Evolutionary conservation across 1,140 invertebrate genomes (phyloP).

Genomic region (Heliconius himera): DNA sequence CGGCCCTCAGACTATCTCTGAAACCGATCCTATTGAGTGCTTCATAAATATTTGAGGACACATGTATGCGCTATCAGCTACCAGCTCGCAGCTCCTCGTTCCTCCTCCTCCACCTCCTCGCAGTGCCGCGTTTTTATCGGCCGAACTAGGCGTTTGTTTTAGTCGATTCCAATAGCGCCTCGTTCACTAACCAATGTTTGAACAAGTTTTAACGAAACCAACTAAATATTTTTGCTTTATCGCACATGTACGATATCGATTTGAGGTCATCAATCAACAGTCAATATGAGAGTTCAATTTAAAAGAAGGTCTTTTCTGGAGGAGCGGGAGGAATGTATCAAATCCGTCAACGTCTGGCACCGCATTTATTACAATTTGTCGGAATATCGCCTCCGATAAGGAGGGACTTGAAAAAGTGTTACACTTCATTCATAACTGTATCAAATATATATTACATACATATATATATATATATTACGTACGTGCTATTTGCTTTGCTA

Average conservation of each 20-base stretch:
- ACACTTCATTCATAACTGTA: constrained; percentile 11
- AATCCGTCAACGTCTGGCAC: constrained; percentile 34
- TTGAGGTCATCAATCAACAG: constrained; percentile 33
- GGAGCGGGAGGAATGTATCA: constrained; percentile 30
- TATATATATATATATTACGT: background rate
- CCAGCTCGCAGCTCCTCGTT: constrained; percentile 23
- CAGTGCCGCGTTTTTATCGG: background rate
- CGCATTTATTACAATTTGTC: constrained; percentile 30
- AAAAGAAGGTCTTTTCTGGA: constrained; percentile 31
- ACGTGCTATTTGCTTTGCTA: background rate
- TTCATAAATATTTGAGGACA: constrained; percentile 42
- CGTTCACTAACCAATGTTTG: background rate
- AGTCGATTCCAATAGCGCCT: no score
- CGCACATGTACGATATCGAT: constrained; percentile 24
- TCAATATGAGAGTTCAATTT: constrained; percentile 34
- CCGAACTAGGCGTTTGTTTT: no score
- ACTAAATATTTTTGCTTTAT: constrained; percentile 18
- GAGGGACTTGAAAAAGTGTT: constrained; percentile 13
- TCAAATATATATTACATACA: background rate
- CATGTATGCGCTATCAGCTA: constrained; percentile 30
- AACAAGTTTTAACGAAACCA: constrained; percentile 10
- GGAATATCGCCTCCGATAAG: constrained; percentile 27
- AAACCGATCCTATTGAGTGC: constrained; percentile 38
- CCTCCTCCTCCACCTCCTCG: constrained; percentile 8
- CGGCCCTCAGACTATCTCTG: constrained; percentile 19